Base-by-base conservation (phyloP, 2,797 vertebrate species). In the Schizopygopsis pylzovi region DNA sequence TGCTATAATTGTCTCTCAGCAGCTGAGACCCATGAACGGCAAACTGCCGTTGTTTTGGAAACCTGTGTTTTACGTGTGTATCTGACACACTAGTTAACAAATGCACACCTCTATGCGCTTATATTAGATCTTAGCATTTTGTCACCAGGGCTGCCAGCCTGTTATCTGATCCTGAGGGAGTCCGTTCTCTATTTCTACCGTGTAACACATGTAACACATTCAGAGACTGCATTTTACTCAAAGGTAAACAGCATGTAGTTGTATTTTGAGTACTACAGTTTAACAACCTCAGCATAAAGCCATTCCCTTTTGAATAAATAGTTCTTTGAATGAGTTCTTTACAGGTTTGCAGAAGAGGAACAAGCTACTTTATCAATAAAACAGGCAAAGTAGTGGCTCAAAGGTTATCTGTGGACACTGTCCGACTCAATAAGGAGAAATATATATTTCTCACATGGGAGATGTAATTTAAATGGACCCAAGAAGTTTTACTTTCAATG, bases 71-170 rank as follows among this genome's bases (percentile, higher is more conserved):
- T 37, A 18, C 8, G 7, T 67, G 45, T 56, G 13, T n/a, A 3
- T 22, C 12, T 37, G 33, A 41, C 18, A 67, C 79, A 33, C 22
- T 16, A 72, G 15, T 70, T 25, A 37, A 68, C 75, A 83, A 79
- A 84, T n/a, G 67, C 78, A 85, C 18, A 54, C 63, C 88, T 75
- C 86, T 89, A 86, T 92, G 83, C 85, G 90, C 92, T 87, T 45
- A 89, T 91, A 92, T 92, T 91, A 93, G 90, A 89, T 87, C 56
- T 76, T 86, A 85, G 76, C 81, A 81, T 81, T 81, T 73, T 52
- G 85, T 81, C 84, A 76, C 86, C 75, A 76, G 54, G 59, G 70
- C 82, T 85, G 70, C 81, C 85, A 86, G 81, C 11, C 76, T 83
- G 88, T 88, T 86, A 85, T 89, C 61, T 84, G 82, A 87, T 84